Evolutionary conservation across 1,140 invertebrate species (phyloP).

Genomic region (Nymphalis io): DNA sequence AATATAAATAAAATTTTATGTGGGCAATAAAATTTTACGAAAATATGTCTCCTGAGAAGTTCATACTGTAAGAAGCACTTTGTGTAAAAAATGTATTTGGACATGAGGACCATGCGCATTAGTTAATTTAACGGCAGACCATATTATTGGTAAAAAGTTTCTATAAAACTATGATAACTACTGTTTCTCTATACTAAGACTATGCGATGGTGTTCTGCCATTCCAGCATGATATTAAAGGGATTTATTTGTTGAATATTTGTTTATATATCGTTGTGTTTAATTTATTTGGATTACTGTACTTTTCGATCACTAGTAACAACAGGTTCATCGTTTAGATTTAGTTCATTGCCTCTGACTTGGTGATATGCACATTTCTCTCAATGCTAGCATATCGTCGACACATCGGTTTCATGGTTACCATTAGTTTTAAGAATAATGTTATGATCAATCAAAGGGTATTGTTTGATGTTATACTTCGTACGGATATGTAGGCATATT

Average conservation of each 20-base stretch:
- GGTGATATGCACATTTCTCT: constrained; percentile 30
- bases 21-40: constrained; percentile 76
- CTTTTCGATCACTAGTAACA: neutral
- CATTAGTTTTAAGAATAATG: constrained; percentile 70
- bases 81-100: constrained; percentile 28
- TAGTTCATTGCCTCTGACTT: constrained; percentile 36
- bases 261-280: constrained; percentile 28
- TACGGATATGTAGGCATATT: constrained; percentile 52
- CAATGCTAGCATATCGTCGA: constrained; percentile 44
- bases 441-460: constrained; percentile 58
- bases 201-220: constrained; percentile 13
- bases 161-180: neutral
- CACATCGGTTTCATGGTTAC: constrained; percentile 70
- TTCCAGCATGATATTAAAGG: constrained; percentile 6
- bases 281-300: neutral
- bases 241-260: constrained; percentile 29
- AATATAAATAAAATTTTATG: constrained; percentile 52
- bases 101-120: constrained; percentile 24
- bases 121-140: constrained; percentile 9
- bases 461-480: constrained; percentile 56
- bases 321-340: constrained; percentile 12
- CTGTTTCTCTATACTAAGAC: neutral
- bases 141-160: constrained; percentile 5
- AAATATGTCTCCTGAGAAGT: constrained; percentile 76
- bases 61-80: constrained; percentile 30